A percentile compares a stretch with the other conserved stretches of the same genome.
Evolutionary conservation across 2,888 invertebrate species (phyloP).

Genomic region (Candidula unifasciata): DNA sequence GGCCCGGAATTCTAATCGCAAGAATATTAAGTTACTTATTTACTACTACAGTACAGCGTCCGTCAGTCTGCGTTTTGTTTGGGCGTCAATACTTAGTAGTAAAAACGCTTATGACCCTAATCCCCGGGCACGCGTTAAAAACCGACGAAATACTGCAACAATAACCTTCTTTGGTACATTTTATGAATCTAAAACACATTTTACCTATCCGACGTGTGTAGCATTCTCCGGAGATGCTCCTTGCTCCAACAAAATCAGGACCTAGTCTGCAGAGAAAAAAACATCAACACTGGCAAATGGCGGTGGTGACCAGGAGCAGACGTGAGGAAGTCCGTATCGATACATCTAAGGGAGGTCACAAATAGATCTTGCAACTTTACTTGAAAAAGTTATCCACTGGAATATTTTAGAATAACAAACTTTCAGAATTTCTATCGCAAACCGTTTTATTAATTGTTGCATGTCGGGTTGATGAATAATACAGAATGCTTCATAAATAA

Average conservation of each 20-base stretch:
- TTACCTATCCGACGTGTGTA: constrained; percentile 36
- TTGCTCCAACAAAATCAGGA: constrained; percentile 2
- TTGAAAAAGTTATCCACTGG: too few relatives aligned
- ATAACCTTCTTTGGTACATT: background rate
- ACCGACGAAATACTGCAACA: background rate
- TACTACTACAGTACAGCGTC: too few relatives aligned
- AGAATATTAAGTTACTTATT: too few relatives aligned
- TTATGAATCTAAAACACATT: background rate
- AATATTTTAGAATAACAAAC: too few relatives aligned
- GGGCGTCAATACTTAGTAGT: background rate
- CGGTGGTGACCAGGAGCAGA: constrained; percentile 28
- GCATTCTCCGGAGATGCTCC: constrained; percentile 4
- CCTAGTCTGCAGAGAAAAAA: constrained; percentile 9
- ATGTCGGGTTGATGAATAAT: too few relatives aligned
- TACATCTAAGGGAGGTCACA: background rate
- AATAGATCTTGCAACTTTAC: too few relatives aligned
- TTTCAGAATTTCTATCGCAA: too few relatives aligned
- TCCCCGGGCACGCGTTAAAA: background rate
- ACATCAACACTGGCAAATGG: constrained; percentile 38
- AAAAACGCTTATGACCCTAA: background rate
- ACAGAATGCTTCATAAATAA: too few relatives aligned
- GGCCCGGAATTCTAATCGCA: too few relatives aligned
- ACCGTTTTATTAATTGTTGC: too few relatives aligned
- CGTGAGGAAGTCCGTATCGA: constrained; percentile 11
- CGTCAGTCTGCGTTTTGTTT: background rate